A percentile compares a stretch with the other conserved stretches of the same genome.
Evolutionary conservation across 2,113 vertebrate genomes (phyloP).

Genomic region (Clinocottus analis): DNA sequence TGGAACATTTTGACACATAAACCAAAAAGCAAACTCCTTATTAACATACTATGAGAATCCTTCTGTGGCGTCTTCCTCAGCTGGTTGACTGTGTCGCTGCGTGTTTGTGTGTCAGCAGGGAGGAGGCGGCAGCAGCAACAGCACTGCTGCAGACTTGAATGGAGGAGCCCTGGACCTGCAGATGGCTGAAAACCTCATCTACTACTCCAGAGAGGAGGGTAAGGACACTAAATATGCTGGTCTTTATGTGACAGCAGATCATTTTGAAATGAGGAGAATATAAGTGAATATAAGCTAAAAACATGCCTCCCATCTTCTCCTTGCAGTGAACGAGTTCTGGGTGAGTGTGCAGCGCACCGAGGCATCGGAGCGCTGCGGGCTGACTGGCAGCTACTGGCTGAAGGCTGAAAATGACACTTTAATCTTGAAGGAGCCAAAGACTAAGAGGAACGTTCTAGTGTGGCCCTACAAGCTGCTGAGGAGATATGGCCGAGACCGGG

Average conservation of each 20-base stretch:
- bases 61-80: not conserved
- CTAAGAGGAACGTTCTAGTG: conserved; percentile 80
- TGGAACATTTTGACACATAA: not conserved
- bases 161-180: conserved; percentile 81
- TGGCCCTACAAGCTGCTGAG: conserved; percentile 97
- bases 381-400: conserved; percentile 89
- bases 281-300: not conserved
- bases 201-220: conserved; percentile 94
- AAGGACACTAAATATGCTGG: conserved; percentile 30
- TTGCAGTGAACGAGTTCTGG: conserved; percentile 90
- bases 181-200: conserved; percentile 97
- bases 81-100: conserved; percentile 9
- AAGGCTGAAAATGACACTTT: conserved; percentile 87
- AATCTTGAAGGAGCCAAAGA: conserved; percentile 87
- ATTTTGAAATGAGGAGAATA: not conserved
- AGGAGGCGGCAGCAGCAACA: conserved; percentile 59
- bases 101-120: conserved; percentile 63
- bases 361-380: conserved; percentile 90
- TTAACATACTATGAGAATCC: not conserved
- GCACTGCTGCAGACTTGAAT: conserved; percentile 59
- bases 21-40: not conserved
- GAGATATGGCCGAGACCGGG: conserved; percentile 95
- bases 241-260: not conserved
- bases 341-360: conserved; percentile 92
- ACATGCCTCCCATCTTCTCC: not conserved